A percentile compares a stretch with the other conserved stretches of the same genome.
These are phyloP conservation scores for Germaria angustata DNA, from an alignment of 2,888 invertebrate species.

Conservation along the genomic window DNA sequence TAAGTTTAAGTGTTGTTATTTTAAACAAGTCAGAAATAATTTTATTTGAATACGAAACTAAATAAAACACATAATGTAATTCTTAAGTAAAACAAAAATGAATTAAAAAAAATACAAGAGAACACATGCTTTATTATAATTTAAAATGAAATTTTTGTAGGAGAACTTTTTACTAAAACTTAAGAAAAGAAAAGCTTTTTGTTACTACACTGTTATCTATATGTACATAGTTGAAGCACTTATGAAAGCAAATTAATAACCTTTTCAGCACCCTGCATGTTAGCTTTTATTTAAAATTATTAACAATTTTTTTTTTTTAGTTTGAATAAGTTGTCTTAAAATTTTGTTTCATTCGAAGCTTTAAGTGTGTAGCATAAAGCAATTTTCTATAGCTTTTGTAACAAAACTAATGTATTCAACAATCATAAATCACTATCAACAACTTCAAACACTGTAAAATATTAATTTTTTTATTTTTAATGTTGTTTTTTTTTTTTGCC, in stretches of 20 bases:
- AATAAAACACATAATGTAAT: slow-evolving; percentile 22
- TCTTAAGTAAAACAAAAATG: slow-evolving; percentile 25
- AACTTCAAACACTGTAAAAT: neutral
- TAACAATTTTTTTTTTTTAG: slow-evolving; percentile 8
- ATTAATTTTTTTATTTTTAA: neutral
- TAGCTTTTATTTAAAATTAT: slow-evolving; percentile 23
- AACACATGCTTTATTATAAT: slow-evolving; percentile 59
- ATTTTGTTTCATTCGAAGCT: slow-evolving; percentile 27
- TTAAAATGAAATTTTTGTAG: slow-evolving; percentile 31
- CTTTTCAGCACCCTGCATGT: slow-evolving; percentile 52
- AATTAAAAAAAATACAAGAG: slow-evolving; percentile 55
- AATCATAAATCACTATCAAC: neutral
- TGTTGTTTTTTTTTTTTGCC: too few species aligned
- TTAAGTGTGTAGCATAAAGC: slow-evolving; percentile 25
- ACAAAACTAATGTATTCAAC: neutral
- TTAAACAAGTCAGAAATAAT: neutral
- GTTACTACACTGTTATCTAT: neutral
- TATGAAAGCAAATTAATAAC: neutral
- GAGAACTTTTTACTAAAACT: neutral
- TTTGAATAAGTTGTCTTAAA: neutral
- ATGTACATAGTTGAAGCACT: slow-evolving; percentile 1
- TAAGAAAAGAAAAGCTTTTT: slow-evolving; percentile 8
- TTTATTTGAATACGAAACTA: neutral
- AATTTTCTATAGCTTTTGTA: slow-evolving; percentile 9
- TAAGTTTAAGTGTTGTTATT: slow-evolving; percentile 51